A percentile compares a stretch with the other conserved stretches of the same genome.
Conservation (phyloP, 1,140 invertebrate species). For the Sitophilus oryzae region DNA sequence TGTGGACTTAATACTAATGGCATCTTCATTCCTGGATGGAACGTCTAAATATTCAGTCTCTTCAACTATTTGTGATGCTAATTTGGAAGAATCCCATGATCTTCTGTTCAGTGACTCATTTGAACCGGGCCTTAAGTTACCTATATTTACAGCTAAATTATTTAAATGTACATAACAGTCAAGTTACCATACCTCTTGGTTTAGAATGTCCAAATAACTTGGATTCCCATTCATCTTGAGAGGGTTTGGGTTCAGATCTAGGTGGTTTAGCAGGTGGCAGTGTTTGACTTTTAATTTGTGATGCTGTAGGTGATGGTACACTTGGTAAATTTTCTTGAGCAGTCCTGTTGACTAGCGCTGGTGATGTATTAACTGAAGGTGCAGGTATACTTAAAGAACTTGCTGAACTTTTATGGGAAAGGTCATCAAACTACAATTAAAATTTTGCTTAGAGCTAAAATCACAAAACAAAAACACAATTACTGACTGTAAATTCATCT, state of each 20-base stretch:
- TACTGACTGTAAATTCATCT: slow-evolving; percentile 70
- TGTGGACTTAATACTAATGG: slow-evolving; percentile 23
- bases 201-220: slow-evolving; percentile 64
- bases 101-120: slow-evolving; percentile 37
- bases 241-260: slow-evolving; percentile 45
- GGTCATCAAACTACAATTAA: slow-evolving; percentile 64
- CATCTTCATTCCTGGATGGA: slow-evolving; percentile 21
- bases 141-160: slow-evolving; percentile 14
- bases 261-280: slow-evolving; percentile 42
- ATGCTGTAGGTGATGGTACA: slow-evolving; percentile 8
- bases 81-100: slow-evolving; percentile 43
- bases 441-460: neutral
- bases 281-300: slow-evolving; percentile 22
- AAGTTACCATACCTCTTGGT: slow-evolving; percentile 31
- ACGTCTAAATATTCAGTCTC: slow-evolving; percentile 31
- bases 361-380: slow-evolving; percentile 36
- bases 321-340: slow-evolving; percentile 47
- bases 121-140: slow-evolving; percentile 31
- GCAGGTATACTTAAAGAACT: slow-evolving; percentile 64
- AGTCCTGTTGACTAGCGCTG: slow-evolving; percentile 29
- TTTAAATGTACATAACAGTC: neutral
- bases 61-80: slow-evolving; percentile 41
- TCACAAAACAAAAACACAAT: neutral
- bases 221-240: slow-evolving; percentile 73
- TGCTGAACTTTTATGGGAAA: slow-evolving; percentile 81